These are phyloP conservation scores for Salvelinus fontinalis DNA, from an alignment of 2,113 vertebrate genomes.

Conservation along the genomic window DNA sequence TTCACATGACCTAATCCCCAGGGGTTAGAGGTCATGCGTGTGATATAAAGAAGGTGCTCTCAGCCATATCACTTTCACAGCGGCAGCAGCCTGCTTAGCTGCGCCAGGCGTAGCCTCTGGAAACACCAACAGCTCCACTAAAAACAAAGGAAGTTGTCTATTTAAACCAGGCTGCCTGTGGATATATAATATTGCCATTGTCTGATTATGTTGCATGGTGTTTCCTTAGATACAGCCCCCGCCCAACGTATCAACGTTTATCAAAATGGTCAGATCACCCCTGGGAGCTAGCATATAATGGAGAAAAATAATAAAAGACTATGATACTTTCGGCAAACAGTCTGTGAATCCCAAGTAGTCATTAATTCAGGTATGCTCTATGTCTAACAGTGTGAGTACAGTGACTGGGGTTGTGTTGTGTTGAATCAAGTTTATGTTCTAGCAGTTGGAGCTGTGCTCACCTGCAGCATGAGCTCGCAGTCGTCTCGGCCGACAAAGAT, in stretches of 20 bases:
- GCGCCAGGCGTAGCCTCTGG: not conserved
- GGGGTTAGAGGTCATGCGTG: not conserved
- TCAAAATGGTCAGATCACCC: too few species aligned
- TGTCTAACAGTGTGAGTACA: too few species aligned
- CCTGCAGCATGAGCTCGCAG: constrained; percentile 99
- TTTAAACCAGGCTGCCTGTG: too few species aligned
- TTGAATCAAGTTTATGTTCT: not conserved
- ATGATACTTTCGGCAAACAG: too few species aligned
- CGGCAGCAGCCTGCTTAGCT: not conserved
- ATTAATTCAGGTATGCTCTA: too few species aligned
- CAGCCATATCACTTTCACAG: not conserved
- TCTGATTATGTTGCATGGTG: too few species aligned
- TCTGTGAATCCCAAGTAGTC: too few species aligned
- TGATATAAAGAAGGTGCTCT: not conserved
- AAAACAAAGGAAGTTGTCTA: not conserved
- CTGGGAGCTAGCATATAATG: too few species aligned
- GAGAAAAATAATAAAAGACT: too few species aligned
- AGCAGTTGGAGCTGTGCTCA: constrained; percentile 58
- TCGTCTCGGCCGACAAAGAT: constrained; percentile 99
- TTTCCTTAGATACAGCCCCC: too few species aligned
- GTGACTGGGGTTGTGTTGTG: not conserved
- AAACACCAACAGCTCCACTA: not conserved
- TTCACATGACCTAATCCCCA: constrained; percentile 2
- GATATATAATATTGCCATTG: too few species aligned
- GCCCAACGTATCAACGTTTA: too few species aligned